Evolutionary conservation across 64 coral and sea anemone genomes (phyloP), one percentile per base, ranked within the genome.

Genomic region (Pocillopora damicornis): DNA sequence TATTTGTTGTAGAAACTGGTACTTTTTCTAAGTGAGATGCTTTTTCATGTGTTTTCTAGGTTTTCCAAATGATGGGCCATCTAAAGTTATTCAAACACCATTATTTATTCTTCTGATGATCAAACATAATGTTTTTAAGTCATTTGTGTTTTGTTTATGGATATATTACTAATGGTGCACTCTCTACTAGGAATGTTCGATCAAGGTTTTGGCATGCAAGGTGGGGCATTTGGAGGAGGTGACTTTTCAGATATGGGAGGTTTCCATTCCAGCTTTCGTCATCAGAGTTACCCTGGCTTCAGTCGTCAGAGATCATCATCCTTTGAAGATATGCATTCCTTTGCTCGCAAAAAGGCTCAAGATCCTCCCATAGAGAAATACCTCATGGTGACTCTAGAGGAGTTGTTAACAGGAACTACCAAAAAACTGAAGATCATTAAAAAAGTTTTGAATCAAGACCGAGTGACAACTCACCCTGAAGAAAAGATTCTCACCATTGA

Each of bases 361-460:
- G 97, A 99, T 76, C 97, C 97, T 67, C 90, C 97, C 51, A 91
- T 99, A 73, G 88, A 99, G 56, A 92, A 91, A 88, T 83, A 93
- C 35, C 79, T 99, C 2, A 86, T 76, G 14, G 90, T 99, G 12
- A 86, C 93, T 35, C 80, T 95, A 64, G 97, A 99, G 76, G 93
- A 99, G 36, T 88, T 99, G 10, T 73, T 99, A 22, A 87, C 13
- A 42, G 97, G 97, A 35, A 93, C 93, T 25, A 89, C 87, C 0
- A 99, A 93, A 37, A 99, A 99, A 77, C 88, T 99, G 10, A 99
- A 99, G 87, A 99, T 99, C 42, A 95, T 90, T 25, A 88, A 89
- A 61, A 95, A 91, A 76, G 91, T 99, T 45, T 81, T 97, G 63
- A 97, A 93, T 63, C 73, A 84, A n/a, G 93, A 95, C 67, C 88